phyloP scores from a whole-genome alignment of 2,113 vertebrate species.

The Pantherophis guttatus region DNA sequence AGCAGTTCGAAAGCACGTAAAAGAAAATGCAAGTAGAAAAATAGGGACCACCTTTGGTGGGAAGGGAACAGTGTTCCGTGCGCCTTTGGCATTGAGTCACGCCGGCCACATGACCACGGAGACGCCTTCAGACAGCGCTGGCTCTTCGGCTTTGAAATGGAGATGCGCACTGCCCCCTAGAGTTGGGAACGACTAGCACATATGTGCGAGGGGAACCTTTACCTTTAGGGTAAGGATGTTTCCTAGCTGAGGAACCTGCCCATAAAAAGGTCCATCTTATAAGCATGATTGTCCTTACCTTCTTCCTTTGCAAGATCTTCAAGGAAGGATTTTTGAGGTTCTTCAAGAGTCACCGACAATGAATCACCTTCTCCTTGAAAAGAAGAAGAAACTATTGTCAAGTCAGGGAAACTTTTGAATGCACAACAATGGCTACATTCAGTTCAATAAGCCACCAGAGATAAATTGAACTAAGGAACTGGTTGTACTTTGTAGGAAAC shows the following conservation, averaged over 20 bases:
- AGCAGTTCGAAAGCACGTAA: too few species aligned
- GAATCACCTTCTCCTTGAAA: slow-evolving; percentile 46
- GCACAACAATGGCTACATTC: not conserved
- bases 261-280: not conserved
- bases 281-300: slow-evolving; percentile 61
- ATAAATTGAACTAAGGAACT: not conserved
- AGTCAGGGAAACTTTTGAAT: not conserved
- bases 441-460: not conserved
- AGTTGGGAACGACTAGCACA: too few species aligned
- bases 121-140: too few species aligned
- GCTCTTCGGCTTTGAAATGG: too few species aligned
- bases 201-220: too few species aligned
- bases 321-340: slow-evolving; percentile 59
- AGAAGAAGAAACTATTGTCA: not conserved
- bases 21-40: too few species aligned
- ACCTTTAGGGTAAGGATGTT: not conserved
- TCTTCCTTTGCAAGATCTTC: slow-evolving; percentile 55
- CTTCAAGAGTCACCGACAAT: slow-evolving; percentile 43
- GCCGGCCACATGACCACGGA: too few species aligned
- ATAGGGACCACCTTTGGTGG: too few species aligned
- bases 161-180: too few species aligned
- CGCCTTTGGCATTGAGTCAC: too few species aligned
- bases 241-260: not conserved
- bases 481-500: not conserved
- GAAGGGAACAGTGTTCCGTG: too few species aligned